Conservation (phyloP, 2,797 vertebrate genomes). For the Sebastes aleutianus region DNA sequence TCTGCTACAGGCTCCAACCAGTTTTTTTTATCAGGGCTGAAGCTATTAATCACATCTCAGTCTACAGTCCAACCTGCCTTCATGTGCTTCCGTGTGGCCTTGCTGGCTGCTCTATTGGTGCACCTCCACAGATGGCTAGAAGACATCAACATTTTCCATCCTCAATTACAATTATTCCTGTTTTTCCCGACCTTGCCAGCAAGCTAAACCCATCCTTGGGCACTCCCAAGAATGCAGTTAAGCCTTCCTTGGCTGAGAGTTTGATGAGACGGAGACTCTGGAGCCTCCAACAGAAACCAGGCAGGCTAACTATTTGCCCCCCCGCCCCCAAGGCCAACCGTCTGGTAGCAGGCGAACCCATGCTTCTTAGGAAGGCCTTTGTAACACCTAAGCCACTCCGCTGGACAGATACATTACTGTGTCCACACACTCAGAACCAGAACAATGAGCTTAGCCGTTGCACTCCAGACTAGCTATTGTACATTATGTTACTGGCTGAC, state of each 20-base stretch:
- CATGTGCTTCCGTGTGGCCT: neutral
- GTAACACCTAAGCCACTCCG: constrained; percentile 25
- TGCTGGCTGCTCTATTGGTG: neutral
- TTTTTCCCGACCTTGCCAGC: neutral
- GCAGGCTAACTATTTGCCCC: neutral
- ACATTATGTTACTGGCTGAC: constrained; percentile 36
- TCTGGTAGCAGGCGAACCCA: constrained; percentile 33
- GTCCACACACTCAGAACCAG: constrained; percentile 30
- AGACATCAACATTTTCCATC: neutral
- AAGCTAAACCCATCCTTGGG: constrained; percentile 11
- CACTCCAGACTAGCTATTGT: constrained; percentile 22
- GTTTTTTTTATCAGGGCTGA: neutral
- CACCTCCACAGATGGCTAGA: neutral
- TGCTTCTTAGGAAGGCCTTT: constrained; percentile 40
- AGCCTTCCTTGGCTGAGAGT: constrained; percentile 21
- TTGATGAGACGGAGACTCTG: constrained; percentile 22
- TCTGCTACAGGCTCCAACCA: neutral
- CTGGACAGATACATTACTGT: constrained; percentile 39
- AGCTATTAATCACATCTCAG: constrained; percentile 5
- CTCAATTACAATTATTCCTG: neutral
- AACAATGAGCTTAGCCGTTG: constrained; percentile 30
- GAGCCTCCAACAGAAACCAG: constrained; percentile 26
- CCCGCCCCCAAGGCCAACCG: neutral
- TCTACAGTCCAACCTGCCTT: neutral
- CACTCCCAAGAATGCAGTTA: constrained; percentile 27